Evolutionary conservation across 1,140 invertebrate genomes (phyloP), one percentile per base, ranked within the genome.

Genomic region (Hylaeus anthracinus): DNA sequence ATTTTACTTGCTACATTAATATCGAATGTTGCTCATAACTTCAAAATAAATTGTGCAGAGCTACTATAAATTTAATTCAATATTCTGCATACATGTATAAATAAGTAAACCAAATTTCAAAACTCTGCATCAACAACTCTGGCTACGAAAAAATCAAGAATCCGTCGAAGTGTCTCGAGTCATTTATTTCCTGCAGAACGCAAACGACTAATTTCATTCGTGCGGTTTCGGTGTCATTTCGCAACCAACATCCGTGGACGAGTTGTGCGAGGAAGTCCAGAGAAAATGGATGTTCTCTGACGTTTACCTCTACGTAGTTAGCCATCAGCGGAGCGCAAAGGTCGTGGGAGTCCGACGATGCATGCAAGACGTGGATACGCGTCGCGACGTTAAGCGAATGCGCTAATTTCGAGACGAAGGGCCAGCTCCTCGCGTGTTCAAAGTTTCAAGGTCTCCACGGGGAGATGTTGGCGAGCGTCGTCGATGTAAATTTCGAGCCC

Each of bases 381-480:
- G 64, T 48, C 53, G 67, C 66, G 51, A 61, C 55, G 67, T 73
- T 81, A 81, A 77, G 58, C 58, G 64, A 71, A 80, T 55, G 39
- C 66, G 83, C 73, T 86, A 85, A 86, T 86, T 81, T 85, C 72
- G 61, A 45, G 39, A 39, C 51, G 37, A 51, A 14, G 51, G 45
- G 51, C 53, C 63, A 41, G 72, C 60, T 72, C 43, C 14, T 61
- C 53, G 5, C 43, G 48, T 41, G 61, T 45, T 65, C 64, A 60
- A 86, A 86, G 64, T 86, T 78, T 77, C 83, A 82, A 85, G 73
- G 65, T 85, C 73, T 73, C 79, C 79, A 55, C 26, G 14, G 73
- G 73, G 73, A 85, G 48, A 73, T 74, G 53, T 77, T 60, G 55
- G 5, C 37, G 26, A 41, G 10, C 65, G n/a, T 55, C 48, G 45